Evolutionary conservation across 2,888 invertebrate genomes (phyloP).

Genomic region (Eilema caniola): DNA sequence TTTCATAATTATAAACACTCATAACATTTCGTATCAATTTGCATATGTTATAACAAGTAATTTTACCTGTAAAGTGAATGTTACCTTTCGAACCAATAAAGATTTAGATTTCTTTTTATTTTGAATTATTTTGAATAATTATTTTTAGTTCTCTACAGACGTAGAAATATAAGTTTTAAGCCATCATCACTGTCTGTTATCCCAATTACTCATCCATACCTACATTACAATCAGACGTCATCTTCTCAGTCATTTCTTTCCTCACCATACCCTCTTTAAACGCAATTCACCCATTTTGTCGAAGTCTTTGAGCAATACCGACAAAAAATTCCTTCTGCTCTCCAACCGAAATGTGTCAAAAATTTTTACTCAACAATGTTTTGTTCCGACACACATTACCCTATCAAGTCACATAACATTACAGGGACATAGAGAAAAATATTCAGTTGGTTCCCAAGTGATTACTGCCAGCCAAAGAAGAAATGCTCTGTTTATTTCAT

Average conservation of each 20-base stretch:
- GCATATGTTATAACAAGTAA: too few species aligned
- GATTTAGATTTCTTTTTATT: too few species aligned
- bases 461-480: not conserved
- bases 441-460: constrained; percentile 13
- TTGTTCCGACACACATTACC: constrained; percentile 5
- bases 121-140: too few species aligned
- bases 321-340: constrained; percentile 12
- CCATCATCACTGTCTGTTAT: not conserved
- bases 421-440: constrained; percentile 3
- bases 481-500: not conserved
- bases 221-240: not conserved
- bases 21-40: too few species aligned
- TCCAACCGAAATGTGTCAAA: not conserved
- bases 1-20: too few species aligned
- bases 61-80: too few species aligned
- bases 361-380: too few species aligned
- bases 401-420: constrained; percentile 20
- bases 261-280: not conserved
- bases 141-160: too few species aligned
- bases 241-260: not conserved
- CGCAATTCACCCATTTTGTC: not conserved
- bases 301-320: not conserved
- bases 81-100: too few species aligned
- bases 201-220: not conserved
- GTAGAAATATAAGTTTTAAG: not conserved